These are phyloP conservation scores for Lasaia peninsularis DNA, from an alignment of 1,140 invertebrate genomes.

Conservation along the genomic window DNA sequence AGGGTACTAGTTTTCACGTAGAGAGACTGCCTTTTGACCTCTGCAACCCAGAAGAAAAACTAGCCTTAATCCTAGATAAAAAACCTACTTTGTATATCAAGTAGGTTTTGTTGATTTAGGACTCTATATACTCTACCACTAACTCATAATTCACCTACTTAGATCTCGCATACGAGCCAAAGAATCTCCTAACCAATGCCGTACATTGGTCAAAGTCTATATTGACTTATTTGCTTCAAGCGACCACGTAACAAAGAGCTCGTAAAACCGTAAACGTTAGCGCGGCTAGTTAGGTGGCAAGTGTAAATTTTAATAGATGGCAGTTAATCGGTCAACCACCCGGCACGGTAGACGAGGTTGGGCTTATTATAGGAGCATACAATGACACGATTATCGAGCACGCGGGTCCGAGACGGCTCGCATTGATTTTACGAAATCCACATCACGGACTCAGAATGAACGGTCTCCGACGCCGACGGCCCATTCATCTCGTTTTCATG, in stretches of 20 bases:
- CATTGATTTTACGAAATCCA: conserved; percentile 74
- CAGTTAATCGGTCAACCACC: conserved; percentile 54
- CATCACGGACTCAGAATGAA: conserved; percentile 68
- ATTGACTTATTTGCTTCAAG: no score
- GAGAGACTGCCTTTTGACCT: no score
- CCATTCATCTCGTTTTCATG: conserved; percentile 76
- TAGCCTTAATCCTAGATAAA: no score
- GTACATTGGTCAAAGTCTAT: no score
- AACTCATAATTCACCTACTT: no score
- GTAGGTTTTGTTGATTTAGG: no score
- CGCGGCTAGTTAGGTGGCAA: conserved; percentile 36
- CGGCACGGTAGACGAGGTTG: conserved; percentile 44
- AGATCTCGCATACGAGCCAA: no score
- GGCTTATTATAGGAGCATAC: conserved; percentile 54
- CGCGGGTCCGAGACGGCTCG: conserved; percentile 58
- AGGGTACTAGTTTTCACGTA: no score
- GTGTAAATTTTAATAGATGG: conserved; percentile 53
- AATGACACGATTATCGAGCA: conserved; percentile 65
- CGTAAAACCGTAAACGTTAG: conserved; percentile 18
- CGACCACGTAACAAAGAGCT: neutral
- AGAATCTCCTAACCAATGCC: no score
- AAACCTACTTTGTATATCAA: no score
- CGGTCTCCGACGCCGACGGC: conserved; percentile 62
- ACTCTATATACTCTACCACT: no score
- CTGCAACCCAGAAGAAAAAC: no score